Percentiles rank a stretch among this genome's conserved stretches.
phyloP scores from a whole-genome alignment of 2,113 vertebrate genomes.

The Ciconia stormi region DNA sequence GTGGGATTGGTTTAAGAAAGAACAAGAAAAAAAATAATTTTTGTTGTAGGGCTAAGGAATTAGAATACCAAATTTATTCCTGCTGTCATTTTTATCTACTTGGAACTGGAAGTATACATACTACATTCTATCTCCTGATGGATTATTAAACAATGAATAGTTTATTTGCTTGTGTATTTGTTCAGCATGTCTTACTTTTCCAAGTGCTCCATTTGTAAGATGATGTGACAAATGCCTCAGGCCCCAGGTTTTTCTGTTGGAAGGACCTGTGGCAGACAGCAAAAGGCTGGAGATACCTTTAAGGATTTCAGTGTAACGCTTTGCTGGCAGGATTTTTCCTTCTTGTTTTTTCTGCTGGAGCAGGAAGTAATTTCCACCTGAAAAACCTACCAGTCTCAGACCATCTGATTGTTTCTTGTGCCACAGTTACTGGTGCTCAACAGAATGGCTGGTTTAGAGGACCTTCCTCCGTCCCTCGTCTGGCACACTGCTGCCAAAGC shows the following conservation, averaged over 20 bases:
- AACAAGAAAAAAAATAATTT: not conserved
- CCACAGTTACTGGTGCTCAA: not conserved
- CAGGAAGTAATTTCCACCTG: not conserved
- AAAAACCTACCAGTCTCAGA: not conserved
- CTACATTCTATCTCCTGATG: not conserved
- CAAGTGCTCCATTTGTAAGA: not conserved
- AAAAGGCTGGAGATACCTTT: not conserved
- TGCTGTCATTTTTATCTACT: not conserved
- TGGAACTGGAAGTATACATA: not conserved
- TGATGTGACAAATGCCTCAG: not conserved
- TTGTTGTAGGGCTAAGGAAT: not conserved
- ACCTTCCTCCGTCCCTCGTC: not conserved
- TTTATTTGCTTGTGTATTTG: not conserved
- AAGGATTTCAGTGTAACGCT: not conserved
- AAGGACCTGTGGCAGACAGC: not conserved
- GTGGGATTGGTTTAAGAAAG: not conserved
- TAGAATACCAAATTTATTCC: not conserved
- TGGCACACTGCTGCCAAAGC: not conserved
- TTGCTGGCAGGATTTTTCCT: not conserved
- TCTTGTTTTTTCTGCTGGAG: not conserved
- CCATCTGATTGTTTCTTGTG: not conserved
- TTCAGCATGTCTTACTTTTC: not conserved
- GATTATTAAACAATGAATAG: not conserved
- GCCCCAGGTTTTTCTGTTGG: not conserved
- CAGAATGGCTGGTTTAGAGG: not conserved